Percentiles rank a stretch among this genome's conserved stretches.
Conservation (phyloP, 1,140 invertebrate genomes). For the Lepidostoma basale region DNA sequence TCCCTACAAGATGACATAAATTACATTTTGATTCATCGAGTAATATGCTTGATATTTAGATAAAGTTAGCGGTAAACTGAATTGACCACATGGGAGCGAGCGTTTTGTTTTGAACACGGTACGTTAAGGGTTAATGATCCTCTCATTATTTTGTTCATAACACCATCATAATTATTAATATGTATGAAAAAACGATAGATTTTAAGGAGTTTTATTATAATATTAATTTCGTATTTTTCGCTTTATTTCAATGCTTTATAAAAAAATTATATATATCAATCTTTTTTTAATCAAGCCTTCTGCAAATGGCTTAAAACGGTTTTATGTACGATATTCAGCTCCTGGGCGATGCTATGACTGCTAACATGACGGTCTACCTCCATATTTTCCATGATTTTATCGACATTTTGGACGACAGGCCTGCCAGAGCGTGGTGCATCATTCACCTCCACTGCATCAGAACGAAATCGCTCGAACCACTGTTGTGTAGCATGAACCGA, state of each 20-base stretch:
- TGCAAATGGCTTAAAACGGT: not conserved
- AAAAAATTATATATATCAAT: too few relatives aligned
- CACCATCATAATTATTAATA: too few relatives aligned
- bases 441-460: not conserved
- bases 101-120: too few relatives aligned
- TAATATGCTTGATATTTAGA: too few relatives aligned
- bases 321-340: conserved; percentile 9
- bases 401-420: conserved; percentile 12
- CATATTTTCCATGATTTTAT: conserved; percentile 11
- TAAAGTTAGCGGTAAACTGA: too few relatives aligned
- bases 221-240: conserved; percentile 2
- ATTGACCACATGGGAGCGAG: too few relatives aligned
- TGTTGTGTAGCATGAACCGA: conserved; percentile 5
- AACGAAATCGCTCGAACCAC: not conserved
- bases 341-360: conserved; percentile 1
- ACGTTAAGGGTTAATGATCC: too few relatives aligned
- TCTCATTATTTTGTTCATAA: too few relatives aligned
- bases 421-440: conserved; percentile 7
- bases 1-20: too few relatives aligned
- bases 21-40: too few relatives aligned
- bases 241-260: conserved; percentile 8
- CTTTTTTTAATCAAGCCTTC: not conserved
- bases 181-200: too few relatives aligned
- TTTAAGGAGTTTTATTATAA: too few relatives aligned
- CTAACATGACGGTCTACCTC: conserved; percentile 9